Conservation (phyloP, 2,797 vertebrate species). For the Pampus argenteus region DNA sequence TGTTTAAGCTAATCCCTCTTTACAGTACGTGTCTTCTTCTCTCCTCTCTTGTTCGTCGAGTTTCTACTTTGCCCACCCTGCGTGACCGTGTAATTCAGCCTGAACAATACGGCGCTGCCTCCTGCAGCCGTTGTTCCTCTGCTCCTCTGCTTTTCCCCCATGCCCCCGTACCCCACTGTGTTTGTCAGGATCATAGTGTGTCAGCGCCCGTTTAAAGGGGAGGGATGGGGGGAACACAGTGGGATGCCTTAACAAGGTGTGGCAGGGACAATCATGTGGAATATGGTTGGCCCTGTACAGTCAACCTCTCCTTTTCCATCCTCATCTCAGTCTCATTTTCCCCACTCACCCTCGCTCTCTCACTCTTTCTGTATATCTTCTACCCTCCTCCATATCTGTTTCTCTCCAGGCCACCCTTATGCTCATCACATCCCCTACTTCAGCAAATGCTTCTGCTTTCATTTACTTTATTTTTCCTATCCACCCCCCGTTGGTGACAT, state of each 20-base stretch:
- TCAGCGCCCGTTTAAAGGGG: slow-evolving; percentile 42
- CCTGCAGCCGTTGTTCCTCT: slow-evolving; percentile 40
- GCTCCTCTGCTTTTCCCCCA: slow-evolving; percentile 16
- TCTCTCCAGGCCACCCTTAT: slow-evolving; percentile 48
- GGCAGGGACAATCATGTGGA: slow-evolving; percentile 59
- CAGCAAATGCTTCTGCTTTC: slow-evolving; percentile 63
- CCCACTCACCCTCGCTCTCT: slow-evolving; percentile 8
- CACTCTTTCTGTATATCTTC: slow-evolving; percentile 26
- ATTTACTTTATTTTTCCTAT: slow-evolving; percentile 70
- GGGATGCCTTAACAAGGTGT: slow-evolving; percentile 68
- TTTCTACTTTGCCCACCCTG: slow-evolving; percentile 57
- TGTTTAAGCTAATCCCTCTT: slow-evolving; percentile 62
- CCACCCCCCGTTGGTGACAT: slow-evolving; percentile 50
- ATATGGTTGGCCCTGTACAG: slow-evolving; percentile 27
- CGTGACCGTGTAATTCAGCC: slow-evolving; percentile 65
- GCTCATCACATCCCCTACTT: slow-evolving; percentile 59
- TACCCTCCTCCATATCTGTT: slow-evolving; percentile 28
- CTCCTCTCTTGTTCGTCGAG: slow-evolving; percentile 30
- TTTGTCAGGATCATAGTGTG: slow-evolving; percentile 62
- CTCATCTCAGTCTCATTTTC: slow-evolving; percentile 29
- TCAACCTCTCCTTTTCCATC: slow-evolving; percentile 30
- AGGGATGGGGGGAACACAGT: slow-evolving; percentile 16
- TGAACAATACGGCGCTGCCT: slow-evolving; percentile 52
- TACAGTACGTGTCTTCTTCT: slow-evolving; percentile 48
- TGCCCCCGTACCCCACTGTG: slow-evolving; percentile 32